A percentile compares a stretch with the other conserved stretches of the same genome.
Conservation (phyloP, 2,797 vertebrate species). For the Delichon dasypus region DNA sequence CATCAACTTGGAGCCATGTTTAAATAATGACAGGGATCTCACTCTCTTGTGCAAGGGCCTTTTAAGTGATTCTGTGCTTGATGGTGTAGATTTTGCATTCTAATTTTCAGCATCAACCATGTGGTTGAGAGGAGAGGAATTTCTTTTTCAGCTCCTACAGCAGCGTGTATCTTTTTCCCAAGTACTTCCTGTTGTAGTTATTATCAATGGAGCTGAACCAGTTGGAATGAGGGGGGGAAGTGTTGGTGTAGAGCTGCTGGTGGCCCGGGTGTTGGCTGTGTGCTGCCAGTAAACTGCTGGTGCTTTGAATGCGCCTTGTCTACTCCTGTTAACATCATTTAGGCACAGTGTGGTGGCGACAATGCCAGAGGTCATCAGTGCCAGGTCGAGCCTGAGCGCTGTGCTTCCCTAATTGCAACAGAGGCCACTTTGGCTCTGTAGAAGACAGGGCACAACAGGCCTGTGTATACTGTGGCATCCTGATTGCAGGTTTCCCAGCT, state of each 20-base stretch:
- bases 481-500: background rate
- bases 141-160: background rate
- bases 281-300: background rate
- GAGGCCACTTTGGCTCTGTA: background rate
- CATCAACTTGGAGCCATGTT: background rate
- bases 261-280: background rate
- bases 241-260: background rate
- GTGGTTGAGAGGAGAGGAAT: background rate
- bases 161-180: rapidly evolving
- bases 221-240: background rate
- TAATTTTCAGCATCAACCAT: background rate
- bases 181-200: background rate
- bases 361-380: background rate
- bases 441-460: background rate
- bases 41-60: background rate
- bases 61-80: background rate
- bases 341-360: background rate
- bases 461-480: background rate
- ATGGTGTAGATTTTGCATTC: background rate
- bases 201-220: background rate
- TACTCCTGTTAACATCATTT: background rate
- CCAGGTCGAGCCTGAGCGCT: rapidly evolving
- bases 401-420: background rate
- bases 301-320: rapidly evolving
- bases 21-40: background rate